Evolutionary conservation across 2,888 invertebrate genomes (phyloP).

Genomic region (Cryptocheilus praepositus): DNA sequence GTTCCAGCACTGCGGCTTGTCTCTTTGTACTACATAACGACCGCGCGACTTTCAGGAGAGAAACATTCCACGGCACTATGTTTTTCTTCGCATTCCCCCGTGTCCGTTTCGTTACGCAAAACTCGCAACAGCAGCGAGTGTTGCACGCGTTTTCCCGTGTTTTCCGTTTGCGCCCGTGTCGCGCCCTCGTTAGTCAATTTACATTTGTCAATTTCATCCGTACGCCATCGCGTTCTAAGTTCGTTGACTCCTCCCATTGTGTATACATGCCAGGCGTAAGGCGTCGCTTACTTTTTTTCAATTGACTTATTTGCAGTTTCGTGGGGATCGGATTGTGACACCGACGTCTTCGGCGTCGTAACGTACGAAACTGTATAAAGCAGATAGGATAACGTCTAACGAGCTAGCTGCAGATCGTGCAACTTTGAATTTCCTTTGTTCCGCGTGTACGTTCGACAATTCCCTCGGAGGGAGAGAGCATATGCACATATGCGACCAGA

Average conservation of each 20-base stretch:
- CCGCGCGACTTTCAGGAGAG: no score
- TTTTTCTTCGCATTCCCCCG: background rate
- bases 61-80: background rate
- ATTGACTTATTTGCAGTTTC: constrained; percentile 19
- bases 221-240: no score
- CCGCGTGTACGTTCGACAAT: background rate
- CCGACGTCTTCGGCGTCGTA: constrained; percentile 29
- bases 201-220: background rate
- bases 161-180: no score
- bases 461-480: background rate
- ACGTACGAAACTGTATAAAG: constrained; percentile 38
- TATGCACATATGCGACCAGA: no score
- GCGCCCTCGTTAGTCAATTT: background rate
- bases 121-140: no score
- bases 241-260: no score
- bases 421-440: constrained; percentile 7
- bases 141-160: no score
- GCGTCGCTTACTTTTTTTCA: background rate
- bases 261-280: background rate
- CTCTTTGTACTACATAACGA: no score
- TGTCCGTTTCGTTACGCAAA: no score
- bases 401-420: constrained; percentile 34
- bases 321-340: constrained; percentile 35
- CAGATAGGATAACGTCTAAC: constrained; percentile 32
- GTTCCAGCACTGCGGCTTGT: no score